Base-by-base conservation (phyloP, 2,113 vertebrate species). In the Aix galericulata region DNA sequence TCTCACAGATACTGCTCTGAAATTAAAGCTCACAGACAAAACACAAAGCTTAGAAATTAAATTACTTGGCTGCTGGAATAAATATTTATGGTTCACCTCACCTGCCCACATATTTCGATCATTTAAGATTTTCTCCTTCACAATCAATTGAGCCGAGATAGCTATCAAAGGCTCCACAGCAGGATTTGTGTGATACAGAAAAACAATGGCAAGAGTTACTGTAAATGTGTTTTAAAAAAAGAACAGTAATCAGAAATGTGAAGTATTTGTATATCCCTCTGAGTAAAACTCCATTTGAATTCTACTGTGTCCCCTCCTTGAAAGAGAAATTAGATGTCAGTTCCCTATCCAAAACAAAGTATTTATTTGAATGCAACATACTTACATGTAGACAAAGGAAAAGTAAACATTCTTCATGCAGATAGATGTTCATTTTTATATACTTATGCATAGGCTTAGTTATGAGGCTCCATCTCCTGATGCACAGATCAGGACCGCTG, bases 11-110 rank as follows among this genome's bases (percentile, higher is more conserved):
- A 68, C 10, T n/a, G 56, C 29, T 82, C 66, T 86, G 31, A 90
- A 95, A 93, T 58, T 68, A 78, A 94, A 89, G 56, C 48, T 79
- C 32, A 81, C 20, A 86, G 44, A 85, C 67, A 64, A 42, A 93
- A 90, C 18, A 50, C 3, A 7, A 75, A 94, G n/a, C 38, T 66
- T 34, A 36, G 17, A 88, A 94, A 58, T 93, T 60, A 77, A 94
- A 88, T 75, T 63, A 88, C 34, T 42, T 73, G 62, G 66, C 86
- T 91, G 53, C 52, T 88, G 53, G 12, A 12, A 86, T 84, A 92
- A 81, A 40, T 62, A 87, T 58, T 82, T 83, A 87, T 4, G 7
- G 20, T 42, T 95, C 59, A 92, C 67, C 34, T 96, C 80, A 94
- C 60, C 75, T 96, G 88, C 44, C 64, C 79, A 90, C 34, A 50